Percentiles rank a stretch among this genome's conserved stretches.
These are phyloP conservation scores for Heliconius ismenius DNA, from an alignment of 2,888 invertebrate species.

Conservation along the genomic window DNA sequence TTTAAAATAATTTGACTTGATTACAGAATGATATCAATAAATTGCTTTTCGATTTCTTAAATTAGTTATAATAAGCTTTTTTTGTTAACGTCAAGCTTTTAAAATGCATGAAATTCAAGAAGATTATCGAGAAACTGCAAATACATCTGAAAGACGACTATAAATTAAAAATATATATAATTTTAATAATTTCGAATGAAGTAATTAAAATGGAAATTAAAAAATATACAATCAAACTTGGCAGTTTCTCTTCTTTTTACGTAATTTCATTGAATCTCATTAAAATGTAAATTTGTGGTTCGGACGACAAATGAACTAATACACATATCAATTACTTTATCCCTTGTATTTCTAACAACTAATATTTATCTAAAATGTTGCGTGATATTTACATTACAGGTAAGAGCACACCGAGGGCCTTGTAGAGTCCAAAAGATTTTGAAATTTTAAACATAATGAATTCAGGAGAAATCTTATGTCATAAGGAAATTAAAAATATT, in stretches of 20 bases:
- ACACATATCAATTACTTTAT: not conserved
- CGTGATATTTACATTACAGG: slow-evolving; percentile 19
- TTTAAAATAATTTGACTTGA: slow-evolving; percentile 66
- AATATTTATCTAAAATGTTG: slow-evolving; percentile 21
- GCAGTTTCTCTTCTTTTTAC: not conserved
- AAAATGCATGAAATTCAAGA: slow-evolving; percentile 37
- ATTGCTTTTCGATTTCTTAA: slow-evolving; percentile 52
- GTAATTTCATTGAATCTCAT: not conserved
- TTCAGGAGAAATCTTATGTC: no score
- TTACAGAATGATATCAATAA: slow-evolving; percentile 64
- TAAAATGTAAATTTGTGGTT: not conserved
- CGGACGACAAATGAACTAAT: slow-evolving; percentile 7
- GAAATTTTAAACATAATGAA: not conserved
- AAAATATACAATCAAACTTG: not conserved
- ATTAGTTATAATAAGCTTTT: slow-evolving; percentile 34
- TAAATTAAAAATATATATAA: not conserved
- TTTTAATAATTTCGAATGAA: not conserved
- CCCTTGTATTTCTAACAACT: slow-evolving; percentile 22
- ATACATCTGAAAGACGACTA: not conserved
- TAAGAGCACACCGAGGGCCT: slow-evolving; percentile 12
- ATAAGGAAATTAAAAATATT: no score
- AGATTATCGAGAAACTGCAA: not conserved
- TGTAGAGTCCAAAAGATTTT: slow-evolving; percentile 1
- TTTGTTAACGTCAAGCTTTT: slow-evolving; percentile 36
- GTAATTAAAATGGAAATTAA: not conserved